Conservation (phyloP, 2,797 vertebrate genomes). For the Heteromormyrus szaboi region DNA sequence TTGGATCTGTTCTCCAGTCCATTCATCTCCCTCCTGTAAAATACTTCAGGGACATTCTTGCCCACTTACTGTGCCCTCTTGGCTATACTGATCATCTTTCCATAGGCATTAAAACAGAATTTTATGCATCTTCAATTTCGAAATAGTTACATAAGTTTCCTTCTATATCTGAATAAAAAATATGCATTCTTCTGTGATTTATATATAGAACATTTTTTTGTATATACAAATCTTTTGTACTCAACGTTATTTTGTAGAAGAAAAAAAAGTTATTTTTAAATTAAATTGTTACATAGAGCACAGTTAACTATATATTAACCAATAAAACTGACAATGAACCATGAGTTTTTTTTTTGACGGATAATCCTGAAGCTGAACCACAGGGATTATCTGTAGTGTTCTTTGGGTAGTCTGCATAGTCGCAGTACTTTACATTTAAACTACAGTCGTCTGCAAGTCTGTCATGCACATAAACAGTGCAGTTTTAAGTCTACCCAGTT, state of each 20-base stretch:
- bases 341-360: neutral
- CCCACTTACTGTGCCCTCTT: neutral
- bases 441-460: neutral
- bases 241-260: neutral
- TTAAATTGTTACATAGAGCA: neutral
- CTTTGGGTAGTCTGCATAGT: neutral
- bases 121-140: neutral
- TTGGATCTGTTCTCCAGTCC: neutral
- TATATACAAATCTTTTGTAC: neutral
- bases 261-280: neutral
- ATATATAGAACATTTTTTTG: neutral
- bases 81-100: neutral
- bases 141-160: neutral
- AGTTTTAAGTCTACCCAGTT: slow-evolving; percentile 15
- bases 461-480: slow-evolving; percentile 33
- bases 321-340: neutral
- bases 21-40: neutral
- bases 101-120: neutral
- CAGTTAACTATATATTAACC: neutral
- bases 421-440: neutral
- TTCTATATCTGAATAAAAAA: neutral
- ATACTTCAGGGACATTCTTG: neutral
- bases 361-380: neutral
- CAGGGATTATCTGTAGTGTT: neutral
- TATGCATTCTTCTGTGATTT: neutral